Evolutionary conservation across 2,113 vertebrate genomes (phyloP).

Genomic region (Plecotus auritus): DNA sequence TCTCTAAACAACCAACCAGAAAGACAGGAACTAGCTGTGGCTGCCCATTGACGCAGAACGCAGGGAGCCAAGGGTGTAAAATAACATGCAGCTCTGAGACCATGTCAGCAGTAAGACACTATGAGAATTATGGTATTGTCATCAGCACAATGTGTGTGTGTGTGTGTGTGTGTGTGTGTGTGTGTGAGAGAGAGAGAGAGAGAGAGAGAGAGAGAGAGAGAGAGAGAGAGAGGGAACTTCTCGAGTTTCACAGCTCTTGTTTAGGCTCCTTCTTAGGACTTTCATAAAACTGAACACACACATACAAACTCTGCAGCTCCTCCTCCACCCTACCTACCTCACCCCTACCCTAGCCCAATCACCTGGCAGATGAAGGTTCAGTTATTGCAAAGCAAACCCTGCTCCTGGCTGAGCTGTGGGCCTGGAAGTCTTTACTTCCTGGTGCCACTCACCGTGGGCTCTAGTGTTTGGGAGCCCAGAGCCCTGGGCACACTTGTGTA

Average conservation of each 20-base stretch:
- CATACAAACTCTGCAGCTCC: not conserved
- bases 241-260: not conserved
- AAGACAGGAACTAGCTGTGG: not conserved
- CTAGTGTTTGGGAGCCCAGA: not conserved
- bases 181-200: not conserved
- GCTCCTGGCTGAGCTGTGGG: not conserved
- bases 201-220: too few species aligned
- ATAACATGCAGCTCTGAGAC: not conserved
- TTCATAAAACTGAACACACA: not conserved
- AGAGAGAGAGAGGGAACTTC: not conserved
- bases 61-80: not conserved
- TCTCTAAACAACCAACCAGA: constrained; percentile 7
- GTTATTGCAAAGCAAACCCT: constrained; percentile 26
- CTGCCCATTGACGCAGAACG: not conserved
- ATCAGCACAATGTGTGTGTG: not conserved
- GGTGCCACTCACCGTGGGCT: not conserved
- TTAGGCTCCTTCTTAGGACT: not conserved
- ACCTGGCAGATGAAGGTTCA: not conserved
- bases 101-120: not conserved
- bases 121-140: not conserved
- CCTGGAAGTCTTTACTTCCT: not conserved
- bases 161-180: not conserved
- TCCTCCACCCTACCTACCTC: not conserved
- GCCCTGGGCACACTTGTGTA: not conserved
- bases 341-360: not conserved